Evolutionary conservation across 1,140 invertebrate species (phyloP).

Genomic region (Sinella curviseta): DNA sequence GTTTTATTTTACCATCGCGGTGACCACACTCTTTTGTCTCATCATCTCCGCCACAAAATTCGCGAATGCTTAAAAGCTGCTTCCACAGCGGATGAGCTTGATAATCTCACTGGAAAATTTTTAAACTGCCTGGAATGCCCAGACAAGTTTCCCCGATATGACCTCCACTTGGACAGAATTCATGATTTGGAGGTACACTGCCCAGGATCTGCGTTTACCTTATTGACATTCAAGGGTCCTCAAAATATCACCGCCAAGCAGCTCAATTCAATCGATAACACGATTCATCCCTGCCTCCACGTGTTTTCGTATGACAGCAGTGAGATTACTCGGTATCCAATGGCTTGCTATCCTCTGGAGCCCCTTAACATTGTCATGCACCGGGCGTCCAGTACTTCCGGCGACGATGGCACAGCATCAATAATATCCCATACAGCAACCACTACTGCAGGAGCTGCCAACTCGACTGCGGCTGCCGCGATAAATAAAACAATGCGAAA

Average conservation of each 20-base stretch:
- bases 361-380: constrained; percentile 1
- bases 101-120: background rate
- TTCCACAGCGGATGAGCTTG: background rate
- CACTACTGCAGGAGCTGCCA: background rate
- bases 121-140: background rate
- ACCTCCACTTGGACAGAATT: constrained; percentile 16
- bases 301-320: background rate
- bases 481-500: constrained; percentile 3
- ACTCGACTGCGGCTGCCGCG: background rate
- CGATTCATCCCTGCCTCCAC: constrained; percentile 26
- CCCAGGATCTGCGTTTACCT: constrained; percentile 5
- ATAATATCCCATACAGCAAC: background rate
- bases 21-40: background rate
- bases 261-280: background rate
- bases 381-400: background rate
- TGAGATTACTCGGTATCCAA: background rate
- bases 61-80: background rate
- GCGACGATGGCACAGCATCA: background rate
- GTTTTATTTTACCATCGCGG: constrained; percentile 15
- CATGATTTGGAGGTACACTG: background rate
- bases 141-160: constrained; percentile 27
- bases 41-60: background rate
- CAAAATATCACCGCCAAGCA: background rate
- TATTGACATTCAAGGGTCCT: background rate
- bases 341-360: constrained; percentile 30